These are phyloP conservation scores for Alviniconcha strummeri DNA, from an alignment of 2,888 invertebrate genomes.

Conservation along the genomic window DNA sequence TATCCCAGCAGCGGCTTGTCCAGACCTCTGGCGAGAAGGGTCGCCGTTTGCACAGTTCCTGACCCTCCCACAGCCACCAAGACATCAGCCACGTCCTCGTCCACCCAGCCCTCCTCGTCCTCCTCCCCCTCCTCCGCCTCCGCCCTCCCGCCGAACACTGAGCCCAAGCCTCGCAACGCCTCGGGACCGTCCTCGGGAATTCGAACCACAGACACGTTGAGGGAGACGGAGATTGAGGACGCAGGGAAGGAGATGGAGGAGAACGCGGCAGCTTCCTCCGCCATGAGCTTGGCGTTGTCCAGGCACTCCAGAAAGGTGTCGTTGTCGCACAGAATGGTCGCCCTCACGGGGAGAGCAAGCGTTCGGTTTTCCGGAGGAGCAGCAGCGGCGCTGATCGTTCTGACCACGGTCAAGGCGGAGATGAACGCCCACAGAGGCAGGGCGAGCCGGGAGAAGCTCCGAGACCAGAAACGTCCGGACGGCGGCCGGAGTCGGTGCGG, in stretches of 20 bases:
- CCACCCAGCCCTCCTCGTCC: conserved; percentile 3
- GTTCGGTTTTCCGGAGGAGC: not conserved
- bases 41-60: not conserved
- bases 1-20: conserved; percentile 12
- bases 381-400: not conserved
- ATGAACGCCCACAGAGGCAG: not conserved
- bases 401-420: not conserved
- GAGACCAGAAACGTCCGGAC: too few relatives aligned
- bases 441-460: not conserved
- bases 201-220: conserved; percentile 14
- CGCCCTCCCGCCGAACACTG: not conserved
- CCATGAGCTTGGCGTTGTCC: not conserved
- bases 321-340: conserved; percentile 7
- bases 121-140: not conserved
- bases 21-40: not conserved
- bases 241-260: not conserved
- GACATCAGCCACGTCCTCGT: not conserved
- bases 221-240: not conserved
- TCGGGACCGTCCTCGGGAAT: not conserved
- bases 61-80: not conserved
- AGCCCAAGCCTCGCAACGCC: not conserved
- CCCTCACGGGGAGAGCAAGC: not conserved
- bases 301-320: conserved; percentile 12
- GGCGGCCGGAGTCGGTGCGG: conserved; percentile 4
- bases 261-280: not conserved